These are phyloP conservation scores for Dinomys branickii DNA, from an alignment of 2,113 vertebrate species.

Conservation along the genomic window DNA sequence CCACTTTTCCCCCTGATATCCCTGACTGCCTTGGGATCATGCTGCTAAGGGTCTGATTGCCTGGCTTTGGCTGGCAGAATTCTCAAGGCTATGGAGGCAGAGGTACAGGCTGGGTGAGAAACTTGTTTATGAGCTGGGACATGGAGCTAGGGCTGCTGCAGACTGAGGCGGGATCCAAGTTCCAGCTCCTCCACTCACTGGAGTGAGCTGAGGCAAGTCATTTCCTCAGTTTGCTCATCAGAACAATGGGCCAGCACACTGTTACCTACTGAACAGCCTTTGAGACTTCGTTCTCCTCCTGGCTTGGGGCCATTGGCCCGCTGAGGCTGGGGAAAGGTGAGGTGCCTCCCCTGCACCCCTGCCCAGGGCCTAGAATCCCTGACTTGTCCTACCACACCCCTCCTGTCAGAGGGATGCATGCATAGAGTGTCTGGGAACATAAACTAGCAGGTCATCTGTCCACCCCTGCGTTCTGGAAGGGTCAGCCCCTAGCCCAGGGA, in stretches of 20 bases:
- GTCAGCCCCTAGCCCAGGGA: background rate
- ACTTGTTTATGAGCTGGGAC: background rate
- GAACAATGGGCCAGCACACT: background rate
- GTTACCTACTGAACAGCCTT: background rate
- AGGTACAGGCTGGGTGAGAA: background rate
- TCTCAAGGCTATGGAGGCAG: background rate
- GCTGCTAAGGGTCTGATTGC: background rate
- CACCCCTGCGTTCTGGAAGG: background rate
- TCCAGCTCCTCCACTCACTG: background rate
- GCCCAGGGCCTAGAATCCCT: background rate
- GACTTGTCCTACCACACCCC: background rate
- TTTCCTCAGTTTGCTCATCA: constrained; percentile 40
- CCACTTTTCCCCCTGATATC: background rate
- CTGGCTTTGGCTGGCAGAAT: constrained; percentile 38
- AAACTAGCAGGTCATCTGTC: background rate
- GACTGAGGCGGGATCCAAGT: background rate
- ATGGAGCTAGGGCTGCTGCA: background rate
- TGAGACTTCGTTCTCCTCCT: background rate
- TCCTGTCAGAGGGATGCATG: background rate
- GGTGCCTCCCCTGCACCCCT: background rate
- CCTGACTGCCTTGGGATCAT: background rate
- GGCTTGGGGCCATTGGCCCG: background rate
- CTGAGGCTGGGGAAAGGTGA: background rate
- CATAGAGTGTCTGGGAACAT: background rate
- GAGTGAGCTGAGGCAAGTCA: background rate